Percentiles rank a stretch among this genome's conserved stretches.
Conservation (phyloP, 1,140 invertebrate species). For the Drosophila nigrodunni region DNA sequence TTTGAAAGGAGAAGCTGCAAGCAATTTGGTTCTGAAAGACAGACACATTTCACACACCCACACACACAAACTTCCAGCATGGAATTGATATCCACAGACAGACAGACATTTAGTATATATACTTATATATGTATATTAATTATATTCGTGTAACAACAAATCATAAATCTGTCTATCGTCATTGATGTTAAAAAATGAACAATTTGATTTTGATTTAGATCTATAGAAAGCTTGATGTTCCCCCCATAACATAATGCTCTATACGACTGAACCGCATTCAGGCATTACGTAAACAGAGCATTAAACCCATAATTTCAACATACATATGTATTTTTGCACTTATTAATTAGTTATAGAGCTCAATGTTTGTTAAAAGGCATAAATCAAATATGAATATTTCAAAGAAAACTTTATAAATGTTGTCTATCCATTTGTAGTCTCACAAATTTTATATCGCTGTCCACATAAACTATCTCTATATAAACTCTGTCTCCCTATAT, state of each 20-base stretch:
- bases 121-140: slow-evolving; percentile 8
- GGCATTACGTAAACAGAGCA: slow-evolving; percentile 23
- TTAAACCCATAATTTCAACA: slow-evolving; percentile 15
- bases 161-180: slow-evolving; percentile 58
- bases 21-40: slow-evolving; percentile 57
- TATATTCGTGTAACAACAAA: slow-evolving; percentile 10
- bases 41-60: slow-evolving; percentile 20
- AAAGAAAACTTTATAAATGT: slow-evolving; percentile 72
- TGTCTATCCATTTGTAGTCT: slow-evolving; percentile 67
- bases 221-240: slow-evolving; percentile 9
- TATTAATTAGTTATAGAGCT: slow-evolving; percentile 40
- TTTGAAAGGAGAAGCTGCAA: slow-evolving; percentile 32
- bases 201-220: slow-evolving; percentile 11
- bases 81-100: slow-evolving; percentile 66
- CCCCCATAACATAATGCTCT: slow-evolving; percentile 27
- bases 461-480: slow-evolving; percentile 49
- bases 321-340: slow-evolving; percentile 16
- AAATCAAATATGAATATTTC: slow-evolving; percentile 51
- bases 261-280: slow-evolving; percentile 48
- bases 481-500: slow-evolving; percentile 26
- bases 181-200: slow-evolving; percentile 76
- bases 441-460: slow-evolving; percentile 65
- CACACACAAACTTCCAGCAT: slow-evolving; percentile 52
- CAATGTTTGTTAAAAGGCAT: slow-evolving; percentile 38
- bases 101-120: slow-evolving; percentile 1